Base-by-base conservation (phyloP, 2,113 vertebrate genomes). In the Leiothrix lutea region DNA sequence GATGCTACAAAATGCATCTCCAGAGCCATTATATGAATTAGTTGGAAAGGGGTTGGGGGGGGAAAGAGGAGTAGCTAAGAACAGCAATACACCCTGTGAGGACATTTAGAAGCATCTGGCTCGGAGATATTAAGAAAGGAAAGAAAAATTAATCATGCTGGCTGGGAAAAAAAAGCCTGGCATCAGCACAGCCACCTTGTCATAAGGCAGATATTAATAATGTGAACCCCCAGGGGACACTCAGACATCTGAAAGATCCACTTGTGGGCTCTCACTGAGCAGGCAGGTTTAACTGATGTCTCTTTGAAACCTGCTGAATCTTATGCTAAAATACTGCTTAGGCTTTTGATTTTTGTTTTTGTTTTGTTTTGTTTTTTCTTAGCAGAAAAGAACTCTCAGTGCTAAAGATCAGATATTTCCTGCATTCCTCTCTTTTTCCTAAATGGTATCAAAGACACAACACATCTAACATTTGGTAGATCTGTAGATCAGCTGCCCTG, bases 91-190 rank as follows among this genome's bases (percentile, higher is more conserved):
- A 98, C 98, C 98, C 98, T 97, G 60, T 96, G 95, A 92, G 97
- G 94, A 97, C 97, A 97, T 95, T 97, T 85, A 96, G 94, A 96
- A 97, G 97, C 97, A 96, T 92, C 97, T 95, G 95, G 96, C 97
- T 98, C 95, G 62, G 97, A 98, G 98, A 98, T 98, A 98, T 98
- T 98, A 98, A 98, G 98, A 98, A 98, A 98, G 97, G 98, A 97
- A 98, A 87, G 95, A 98, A 98, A 98, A 98, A 98, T 97, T 97
- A 97, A 97, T 97, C 96, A 97, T 40, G 80, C 94, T 0, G 35
- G 73, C 91, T 91, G 80, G 66, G 86, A 80, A 79, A 91, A 87
- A 87, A 57, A 84, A 77, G 4, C 60, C 94, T 95, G 96, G 91
- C 96, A 97, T 92, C 93, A 95, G 95, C 96, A 95, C 87, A 88